Evolutionary conservation across 23 tunicate genomes (phyloP).

Genomic region (Phallusia fumigata): DNA sequence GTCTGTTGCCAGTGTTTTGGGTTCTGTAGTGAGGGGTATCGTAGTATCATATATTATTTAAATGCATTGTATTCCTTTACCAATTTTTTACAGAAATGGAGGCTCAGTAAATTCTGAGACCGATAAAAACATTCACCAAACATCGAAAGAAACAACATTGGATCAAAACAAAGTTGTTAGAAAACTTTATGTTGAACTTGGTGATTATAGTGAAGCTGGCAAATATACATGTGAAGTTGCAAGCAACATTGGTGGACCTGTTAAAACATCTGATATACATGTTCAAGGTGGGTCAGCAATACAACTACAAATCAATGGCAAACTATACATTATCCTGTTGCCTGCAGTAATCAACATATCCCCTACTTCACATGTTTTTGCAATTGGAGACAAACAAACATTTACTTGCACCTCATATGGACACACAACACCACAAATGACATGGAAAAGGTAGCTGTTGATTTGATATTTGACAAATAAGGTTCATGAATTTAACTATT

Average conservation of each 20-base stretch:
- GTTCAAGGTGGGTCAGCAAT: too few species aligned
- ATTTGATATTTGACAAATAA: not conserved
- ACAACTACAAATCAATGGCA: too few species aligned
- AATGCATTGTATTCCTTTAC: too few species aligned
- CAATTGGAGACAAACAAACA: not conserved
- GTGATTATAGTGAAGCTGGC: not conserved
- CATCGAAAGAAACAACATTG: not conserved
- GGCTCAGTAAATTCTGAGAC: not conserved
- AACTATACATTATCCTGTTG: too few species aligned
- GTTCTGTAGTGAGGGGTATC: too few species aligned
- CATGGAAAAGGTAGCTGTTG: not conserved
- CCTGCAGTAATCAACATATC: not conserved
- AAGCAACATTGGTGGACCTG: too few species aligned
- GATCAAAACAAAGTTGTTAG: not conserved
- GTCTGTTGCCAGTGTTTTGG: too few species aligned
- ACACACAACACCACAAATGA: not conserved
- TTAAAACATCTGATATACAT: too few species aligned
- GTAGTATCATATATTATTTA: too few species aligned
- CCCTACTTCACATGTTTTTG: not conserved
- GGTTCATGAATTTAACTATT: not conserved
- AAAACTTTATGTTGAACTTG: not conserved
- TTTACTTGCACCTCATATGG: conserved; percentile 4
- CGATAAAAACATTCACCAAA: not conserved
- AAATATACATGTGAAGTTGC: not conserved
- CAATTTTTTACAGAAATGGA: not conserved